A percentile compares a stretch with the other conserved stretches of the same genome.
Conservation (phyloP, 2,797 vertebrate genomes). For the Phataginus tetradactyla region DNA sequence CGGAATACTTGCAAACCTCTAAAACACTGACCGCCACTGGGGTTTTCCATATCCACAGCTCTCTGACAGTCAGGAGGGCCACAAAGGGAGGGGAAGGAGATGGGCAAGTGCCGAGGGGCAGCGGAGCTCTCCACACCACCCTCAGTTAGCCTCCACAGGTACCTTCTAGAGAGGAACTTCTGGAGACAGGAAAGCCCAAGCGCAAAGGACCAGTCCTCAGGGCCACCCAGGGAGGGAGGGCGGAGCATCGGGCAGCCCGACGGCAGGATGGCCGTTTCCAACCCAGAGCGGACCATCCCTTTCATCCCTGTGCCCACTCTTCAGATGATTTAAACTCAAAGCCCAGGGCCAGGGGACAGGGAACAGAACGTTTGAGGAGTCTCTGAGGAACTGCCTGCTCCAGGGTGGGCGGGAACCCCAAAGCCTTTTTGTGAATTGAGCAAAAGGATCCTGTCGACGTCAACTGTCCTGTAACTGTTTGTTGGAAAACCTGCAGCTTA, state of each 20-base stretch:
- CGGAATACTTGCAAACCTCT: not conserved
- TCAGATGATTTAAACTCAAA: constrained; percentile 33
- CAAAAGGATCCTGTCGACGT: not conserved
- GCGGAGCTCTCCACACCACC: not conserved
- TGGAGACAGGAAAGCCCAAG: not conserved
- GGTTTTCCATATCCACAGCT: not conserved
- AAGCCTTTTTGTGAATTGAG: not conserved
- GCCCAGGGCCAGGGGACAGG: not conserved
- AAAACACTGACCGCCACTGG: not conserved
- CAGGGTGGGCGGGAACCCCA: not conserved
- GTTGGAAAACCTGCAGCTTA: not conserved
- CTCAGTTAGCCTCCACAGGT: not conserved
- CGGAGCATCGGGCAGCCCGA: fast-evolving
- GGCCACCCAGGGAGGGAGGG: not conserved
- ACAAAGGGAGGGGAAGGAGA: not conserved
- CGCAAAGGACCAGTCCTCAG: not conserved
- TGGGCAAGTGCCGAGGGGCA: not conserved
- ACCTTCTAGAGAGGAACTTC: not conserved
- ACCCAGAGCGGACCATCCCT: no score
- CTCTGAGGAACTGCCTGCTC: not conserved
- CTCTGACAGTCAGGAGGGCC: not conserved
- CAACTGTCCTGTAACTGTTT: not conserved
- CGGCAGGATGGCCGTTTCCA: not conserved
- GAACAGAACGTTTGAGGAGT: not conserved
- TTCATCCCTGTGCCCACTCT: not conserved